Conservation (phyloP, 1,140 invertebrate species). For the Sarcophaga bullata region DNA sequence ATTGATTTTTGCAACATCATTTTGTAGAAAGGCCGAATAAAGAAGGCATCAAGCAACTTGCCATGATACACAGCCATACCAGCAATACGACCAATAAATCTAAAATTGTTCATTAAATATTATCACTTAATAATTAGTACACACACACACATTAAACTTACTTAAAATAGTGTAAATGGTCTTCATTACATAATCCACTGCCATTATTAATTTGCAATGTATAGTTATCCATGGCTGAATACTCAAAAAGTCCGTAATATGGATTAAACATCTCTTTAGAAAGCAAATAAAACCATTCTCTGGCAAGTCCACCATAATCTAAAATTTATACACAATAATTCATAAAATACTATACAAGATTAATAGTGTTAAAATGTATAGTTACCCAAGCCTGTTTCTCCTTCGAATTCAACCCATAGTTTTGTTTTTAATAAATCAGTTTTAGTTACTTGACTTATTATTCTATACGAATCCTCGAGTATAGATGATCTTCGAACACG, state of each 20-base stretch:
- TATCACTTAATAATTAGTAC: background rate
- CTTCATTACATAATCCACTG: slow-evolving; percentile 96
- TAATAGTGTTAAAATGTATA: slow-evolving; percentile 23
- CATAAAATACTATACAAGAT: no score
- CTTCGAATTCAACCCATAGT: slow-evolving; percentile 98
- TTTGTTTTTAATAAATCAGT: slow-evolving; percentile 95
- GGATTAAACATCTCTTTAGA: slow-evolving; percentile 99
- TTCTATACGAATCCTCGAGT: slow-evolving; percentile 94
- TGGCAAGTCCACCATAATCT: slow-evolving; percentile 96
- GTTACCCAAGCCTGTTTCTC: slow-evolving; percentile 82
- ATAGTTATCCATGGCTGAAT: slow-evolving; percentile 99
- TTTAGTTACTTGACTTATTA: slow-evolving; percentile 85
- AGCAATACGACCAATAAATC: slow-evolving; percentile 95
- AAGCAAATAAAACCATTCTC: slow-evolving; percentile 98
- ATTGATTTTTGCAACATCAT: slow-evolving; percentile 98
- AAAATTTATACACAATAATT: slow-evolving; percentile 12
- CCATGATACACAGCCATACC: slow-evolving; percentile 99
- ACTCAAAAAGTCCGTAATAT: slow-evolving; percentile 99
- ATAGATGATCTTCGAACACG: slow-evolving; percentile 90
- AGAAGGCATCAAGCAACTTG: slow-evolving; percentile 93
- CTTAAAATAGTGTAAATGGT: slow-evolving; percentile 98
- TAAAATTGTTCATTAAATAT: slow-evolving; percentile 27
- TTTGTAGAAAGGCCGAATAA: slow-evolving; percentile 99
- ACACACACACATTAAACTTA: slow-evolving; percentile 43
- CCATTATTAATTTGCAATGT: slow-evolving; percentile 98